phyloP scores from a whole-genome alignment of 2,113 vertebrate species.

The Tragulus kanchil region DNA sequence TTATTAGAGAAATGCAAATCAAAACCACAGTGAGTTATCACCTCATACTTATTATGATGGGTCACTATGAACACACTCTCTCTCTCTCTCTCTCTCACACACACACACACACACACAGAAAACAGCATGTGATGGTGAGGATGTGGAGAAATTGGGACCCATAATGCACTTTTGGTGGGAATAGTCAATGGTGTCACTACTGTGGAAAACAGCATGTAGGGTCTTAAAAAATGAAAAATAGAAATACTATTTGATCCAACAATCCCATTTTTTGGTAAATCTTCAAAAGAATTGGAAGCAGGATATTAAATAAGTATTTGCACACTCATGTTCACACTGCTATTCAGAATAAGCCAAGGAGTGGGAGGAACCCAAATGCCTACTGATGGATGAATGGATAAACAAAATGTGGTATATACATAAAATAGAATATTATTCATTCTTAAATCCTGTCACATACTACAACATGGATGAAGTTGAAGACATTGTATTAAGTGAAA shows the following conservation, averaged over 20 bases:
- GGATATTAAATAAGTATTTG: neutral
- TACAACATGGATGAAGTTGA: neutral
- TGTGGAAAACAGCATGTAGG: neutral
- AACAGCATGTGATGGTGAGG: neutral
- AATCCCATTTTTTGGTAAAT: neutral
- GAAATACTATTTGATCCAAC: neutral
- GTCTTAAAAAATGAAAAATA: neutral
- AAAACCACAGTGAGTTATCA: neutral
- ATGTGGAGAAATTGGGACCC: neutral
- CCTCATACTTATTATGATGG: neutral
- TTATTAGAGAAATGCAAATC: slow-evolving; percentile 36
- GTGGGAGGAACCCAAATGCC: neutral
- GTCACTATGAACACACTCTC: neutral
- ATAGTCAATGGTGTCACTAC: neutral
- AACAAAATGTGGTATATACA: neutral
- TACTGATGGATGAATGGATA: neutral
- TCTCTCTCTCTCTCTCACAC: neutral
- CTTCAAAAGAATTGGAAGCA: neutral
- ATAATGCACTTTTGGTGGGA: neutral
- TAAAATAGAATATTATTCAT: neutral
- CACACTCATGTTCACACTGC: neutral
- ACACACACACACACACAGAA: neutral
- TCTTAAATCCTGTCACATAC: neutral
- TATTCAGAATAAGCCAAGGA: neutral
- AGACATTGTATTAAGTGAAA: neutral